Conservation (phyloP, 2,113 vertebrate species). For the Zootoca vivipara region DNA sequence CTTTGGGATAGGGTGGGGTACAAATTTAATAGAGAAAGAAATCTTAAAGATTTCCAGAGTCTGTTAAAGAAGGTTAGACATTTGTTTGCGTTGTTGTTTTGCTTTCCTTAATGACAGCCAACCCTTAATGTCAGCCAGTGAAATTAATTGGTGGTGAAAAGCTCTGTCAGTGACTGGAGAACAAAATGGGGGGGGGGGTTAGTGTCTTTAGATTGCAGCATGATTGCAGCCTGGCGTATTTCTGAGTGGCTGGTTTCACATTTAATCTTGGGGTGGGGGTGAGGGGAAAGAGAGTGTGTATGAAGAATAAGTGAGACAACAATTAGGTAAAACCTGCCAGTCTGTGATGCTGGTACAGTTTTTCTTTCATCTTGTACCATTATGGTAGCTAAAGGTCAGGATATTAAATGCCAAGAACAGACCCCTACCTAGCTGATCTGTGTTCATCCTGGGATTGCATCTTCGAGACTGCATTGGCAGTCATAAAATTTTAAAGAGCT, state of each 20-base stretch:
- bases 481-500: constrained; percentile 66
- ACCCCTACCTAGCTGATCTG: constrained; percentile 15
- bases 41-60: not conserved
- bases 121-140: not conserved
- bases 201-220: constrained; percentile 2
- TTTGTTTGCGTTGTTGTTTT: constrained; percentile 11
- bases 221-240: constrained; percentile 44
- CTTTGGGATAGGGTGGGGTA: no score
- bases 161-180: not conserved
- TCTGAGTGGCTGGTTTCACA: constrained; percentile 37
- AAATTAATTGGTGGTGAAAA: constrained; percentile 41
- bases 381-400: constrained; percentile 51
- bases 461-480: constrained; percentile 18
- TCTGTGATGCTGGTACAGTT: constrained; percentile 39
- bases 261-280: constrained; percentile 38
- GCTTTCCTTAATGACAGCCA: not conserved
- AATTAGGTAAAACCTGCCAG: constrained; percentile 20
- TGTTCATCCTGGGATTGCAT: constrained; percentile 45
- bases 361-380: constrained; percentile 55
- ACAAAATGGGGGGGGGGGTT: constrained; percentile 38
- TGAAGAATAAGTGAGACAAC: constrained; percentile 48
- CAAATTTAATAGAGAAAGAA: not conserved
- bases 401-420: constrained; percentile 53
- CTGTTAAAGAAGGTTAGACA: not conserved
- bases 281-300: constrained; percentile 50